Evolutionary conservation across 2,113 vertebrate species (phyloP).

Genomic region (Daubentonia madagascariensis): DNA sequence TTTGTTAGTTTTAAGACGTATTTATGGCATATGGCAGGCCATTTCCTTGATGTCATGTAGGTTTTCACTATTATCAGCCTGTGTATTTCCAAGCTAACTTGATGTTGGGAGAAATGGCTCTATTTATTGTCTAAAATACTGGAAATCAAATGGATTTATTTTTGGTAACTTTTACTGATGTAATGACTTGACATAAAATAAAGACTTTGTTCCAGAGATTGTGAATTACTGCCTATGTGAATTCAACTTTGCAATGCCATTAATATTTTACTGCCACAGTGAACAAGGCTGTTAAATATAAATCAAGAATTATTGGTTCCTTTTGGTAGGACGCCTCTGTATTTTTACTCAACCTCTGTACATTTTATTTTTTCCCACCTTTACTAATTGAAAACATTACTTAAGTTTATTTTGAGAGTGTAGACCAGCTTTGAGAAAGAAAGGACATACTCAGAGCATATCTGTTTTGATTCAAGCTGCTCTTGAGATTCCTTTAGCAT

Average conservation of each 20-base stretch:
- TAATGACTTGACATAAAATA: constrained; percentile 60
- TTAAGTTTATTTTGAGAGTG: background rate
- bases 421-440: background rate
- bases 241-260: constrained; percentile 35
- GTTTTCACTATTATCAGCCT: background rate
- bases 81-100: constrained; percentile 45
- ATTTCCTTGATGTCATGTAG: constrained; percentile 14
- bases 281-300: constrained; percentile 43
- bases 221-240: constrained; percentile 41
- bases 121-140: constrained; percentile 58
- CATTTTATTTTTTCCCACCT: background rate
- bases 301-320: constrained; percentile 33
- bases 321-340: background rate
- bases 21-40: background rate
- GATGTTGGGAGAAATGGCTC: constrained; percentile 51
- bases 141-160: constrained; percentile 62
- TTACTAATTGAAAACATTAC: background rate
- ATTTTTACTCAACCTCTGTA: background rate
- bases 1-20: constrained; percentile 19
- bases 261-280: constrained; percentile 34
- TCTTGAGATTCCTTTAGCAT: background rate
- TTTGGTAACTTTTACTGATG: constrained; percentile 60
- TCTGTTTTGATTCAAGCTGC: background rate
- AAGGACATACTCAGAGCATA: background rate
- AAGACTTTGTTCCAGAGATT: constrained; percentile 31